Conservation (phyloP, 1,140 invertebrate species). For the Hycleus phaleratus region DNA sequence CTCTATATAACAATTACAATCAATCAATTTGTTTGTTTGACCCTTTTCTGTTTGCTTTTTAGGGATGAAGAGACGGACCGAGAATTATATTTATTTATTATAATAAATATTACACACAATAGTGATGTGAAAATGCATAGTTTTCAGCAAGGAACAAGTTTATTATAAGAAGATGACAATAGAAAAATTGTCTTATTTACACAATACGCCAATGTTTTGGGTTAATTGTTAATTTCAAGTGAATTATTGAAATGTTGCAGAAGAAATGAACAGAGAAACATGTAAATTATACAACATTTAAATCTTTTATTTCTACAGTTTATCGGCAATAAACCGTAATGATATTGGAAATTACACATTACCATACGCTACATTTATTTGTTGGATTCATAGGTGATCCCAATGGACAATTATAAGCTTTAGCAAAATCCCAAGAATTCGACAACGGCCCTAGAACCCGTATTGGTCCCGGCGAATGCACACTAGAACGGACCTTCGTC, state of each 20-base stretch:
- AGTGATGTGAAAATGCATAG: slow-evolving; percentile 13
- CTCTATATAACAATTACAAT: too few relatives aligned
- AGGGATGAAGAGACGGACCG: not conserved
- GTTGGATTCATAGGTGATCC: slow-evolving; percentile 85
- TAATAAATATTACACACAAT: slow-evolving; percentile 14
- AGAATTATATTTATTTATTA: slow-evolving; percentile 6
- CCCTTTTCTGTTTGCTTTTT: too few relatives aligned
- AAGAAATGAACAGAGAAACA: too few relatives aligned
- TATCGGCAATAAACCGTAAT: too few relatives aligned
- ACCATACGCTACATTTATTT: slow-evolving; percentile 92
- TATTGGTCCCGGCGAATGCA: slow-evolving; percentile 90
- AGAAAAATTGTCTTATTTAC: too few relatives aligned
- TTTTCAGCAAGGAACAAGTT: slow-evolving; percentile 8
- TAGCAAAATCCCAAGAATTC: slow-evolving; percentile 85
- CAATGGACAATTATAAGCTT: slow-evolving; percentile 68
- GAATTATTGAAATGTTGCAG: too few relatives aligned
- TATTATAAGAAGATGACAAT: not conserved
- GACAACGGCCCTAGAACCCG: slow-evolving; percentile 86
- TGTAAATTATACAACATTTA: too few relatives aligned
- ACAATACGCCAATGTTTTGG: too few relatives aligned
- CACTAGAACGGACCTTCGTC: slow-evolving; percentile 88
- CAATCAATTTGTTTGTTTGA: too few relatives aligned
- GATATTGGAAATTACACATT: slow-evolving; percentile 29
- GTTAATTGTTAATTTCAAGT: too few relatives aligned
- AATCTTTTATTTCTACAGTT: too few relatives aligned